Conservation (phyloP, 2,113 vertebrate species). For the Bombycilla garrulus region DNA sequence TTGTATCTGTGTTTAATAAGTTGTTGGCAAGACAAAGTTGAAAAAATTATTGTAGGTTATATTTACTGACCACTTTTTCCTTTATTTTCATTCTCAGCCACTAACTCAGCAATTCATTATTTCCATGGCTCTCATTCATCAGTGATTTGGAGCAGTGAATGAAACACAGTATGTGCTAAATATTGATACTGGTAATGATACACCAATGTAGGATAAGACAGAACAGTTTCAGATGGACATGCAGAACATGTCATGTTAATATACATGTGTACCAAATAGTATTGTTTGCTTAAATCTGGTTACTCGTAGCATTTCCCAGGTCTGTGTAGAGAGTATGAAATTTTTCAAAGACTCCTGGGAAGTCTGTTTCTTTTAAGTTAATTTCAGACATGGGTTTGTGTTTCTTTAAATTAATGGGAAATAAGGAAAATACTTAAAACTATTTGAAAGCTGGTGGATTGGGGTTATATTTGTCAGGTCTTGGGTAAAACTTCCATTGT, state of each 20-base stretch:
- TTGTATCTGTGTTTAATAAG: not conserved
- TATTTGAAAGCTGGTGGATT: not conserved
- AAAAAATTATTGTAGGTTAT: not conserved
- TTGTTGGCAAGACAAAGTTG: not conserved
- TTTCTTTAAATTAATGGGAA: not conserved
- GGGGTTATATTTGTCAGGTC: not conserved
- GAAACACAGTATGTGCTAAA: not conserved
- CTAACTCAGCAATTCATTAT: not conserved
- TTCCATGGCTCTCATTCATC: not conserved
- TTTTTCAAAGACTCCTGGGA: not conserved
- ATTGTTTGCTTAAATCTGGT: not conserved
- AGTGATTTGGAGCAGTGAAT: not conserved
- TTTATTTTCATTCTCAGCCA: not conserved
- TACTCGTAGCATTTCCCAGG: not conserved
- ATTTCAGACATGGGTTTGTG: not conserved
- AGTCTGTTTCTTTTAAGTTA: not conserved
- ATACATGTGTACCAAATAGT: not conserved
- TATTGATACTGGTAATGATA: not conserved
- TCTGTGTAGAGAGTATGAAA: not conserved
- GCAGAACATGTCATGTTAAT: not conserved
- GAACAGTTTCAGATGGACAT: not conserved
- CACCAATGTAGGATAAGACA: not conserved
- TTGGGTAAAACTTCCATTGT: not conserved
- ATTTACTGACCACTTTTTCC: not conserved
- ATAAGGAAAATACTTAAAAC: not conserved